These are phyloP conservation scores for Mamestra brassicae DNA, from an alignment of 2,888 invertebrate genomes.

Conservation along the genomic window DNA sequence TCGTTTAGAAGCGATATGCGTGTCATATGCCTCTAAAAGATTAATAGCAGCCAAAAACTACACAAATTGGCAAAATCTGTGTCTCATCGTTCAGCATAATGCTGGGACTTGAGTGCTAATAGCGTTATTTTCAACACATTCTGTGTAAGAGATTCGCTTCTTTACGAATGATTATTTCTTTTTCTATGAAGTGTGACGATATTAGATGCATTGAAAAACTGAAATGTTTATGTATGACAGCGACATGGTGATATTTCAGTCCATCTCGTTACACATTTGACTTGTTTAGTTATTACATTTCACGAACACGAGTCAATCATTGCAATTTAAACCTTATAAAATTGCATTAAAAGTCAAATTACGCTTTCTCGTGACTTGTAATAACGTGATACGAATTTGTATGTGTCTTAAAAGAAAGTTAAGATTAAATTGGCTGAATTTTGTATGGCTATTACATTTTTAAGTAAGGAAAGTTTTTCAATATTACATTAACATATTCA, in stretches of 20 bases:
- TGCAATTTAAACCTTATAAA: background rate
- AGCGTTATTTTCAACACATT: background rate
- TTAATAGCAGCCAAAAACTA: too few relatives aligned
- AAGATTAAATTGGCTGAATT: constrained; percentile 28
- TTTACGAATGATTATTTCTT: background rate
- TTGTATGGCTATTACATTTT: constrained; percentile 38
- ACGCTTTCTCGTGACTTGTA: background rate
- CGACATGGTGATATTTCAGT: background rate
- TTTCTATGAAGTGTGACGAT: background rate
- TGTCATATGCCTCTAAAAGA: background rate
- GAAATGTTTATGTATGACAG: background rate
- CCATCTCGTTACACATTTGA: constrained; percentile 14
- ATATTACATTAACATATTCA: constrained; percentile 54
- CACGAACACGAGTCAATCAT: background rate
- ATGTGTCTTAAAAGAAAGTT: constrained; percentile 47
- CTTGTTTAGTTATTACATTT: background rate
- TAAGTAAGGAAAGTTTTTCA: constrained; percentile 1
- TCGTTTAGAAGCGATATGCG: background rate
- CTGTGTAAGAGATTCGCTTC: background rate
- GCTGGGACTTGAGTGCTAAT: background rate
- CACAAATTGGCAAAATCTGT: too few relatives aligned
- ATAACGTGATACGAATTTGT: constrained; percentile 1
- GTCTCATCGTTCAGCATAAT: background rate
- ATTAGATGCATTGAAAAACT: background rate
- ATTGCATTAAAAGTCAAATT: background rate